A percentile compares a stretch with the other conserved stretches of the same genome.
Evolutionary conservation across 2,888 invertebrate genomes (phyloP).

Genomic region (Parapristionchus giblindavisi): DNA sequence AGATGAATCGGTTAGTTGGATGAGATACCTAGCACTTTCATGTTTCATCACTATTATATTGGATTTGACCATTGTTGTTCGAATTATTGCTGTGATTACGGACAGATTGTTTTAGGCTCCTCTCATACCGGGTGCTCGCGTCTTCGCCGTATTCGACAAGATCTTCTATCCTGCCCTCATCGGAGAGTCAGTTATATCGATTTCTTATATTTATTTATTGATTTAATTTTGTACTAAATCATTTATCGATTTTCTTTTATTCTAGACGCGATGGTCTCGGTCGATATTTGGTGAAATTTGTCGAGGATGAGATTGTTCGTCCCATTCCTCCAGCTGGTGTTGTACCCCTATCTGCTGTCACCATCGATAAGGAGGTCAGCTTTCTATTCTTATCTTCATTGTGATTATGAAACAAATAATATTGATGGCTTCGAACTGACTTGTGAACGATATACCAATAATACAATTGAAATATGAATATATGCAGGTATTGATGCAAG

Average conservation of each 20-base stretch:
- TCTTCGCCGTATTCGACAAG: constrained; percentile 63
- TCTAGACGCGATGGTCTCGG: constrained; percentile 60
- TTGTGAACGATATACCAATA: background rate
- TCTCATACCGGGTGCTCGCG: constrained; percentile 60
- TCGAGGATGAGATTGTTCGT: constrained; percentile 59
- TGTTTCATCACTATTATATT: background rate
- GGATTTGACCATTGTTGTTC: background rate
- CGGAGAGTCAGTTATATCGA: constrained; percentile 38
- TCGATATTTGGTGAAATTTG: constrained; percentile 63
- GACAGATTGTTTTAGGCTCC: constrained; percentile 40
- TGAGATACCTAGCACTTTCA: background rate
- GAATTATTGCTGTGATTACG: background rate
- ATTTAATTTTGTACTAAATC: background rate
- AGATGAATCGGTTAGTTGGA: constrained; percentile 42
- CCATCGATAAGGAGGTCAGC: constrained; percentile 40
- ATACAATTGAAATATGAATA: background rate
- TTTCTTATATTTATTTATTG: background rate
- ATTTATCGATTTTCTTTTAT: constrained; percentile 9
- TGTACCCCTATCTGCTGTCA: constrained; percentile 54
- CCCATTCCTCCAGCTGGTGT: constrained; percentile 62
- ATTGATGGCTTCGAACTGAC: no score
- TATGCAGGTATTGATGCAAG: background rate
- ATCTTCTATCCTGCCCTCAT: constrained; percentile 67
- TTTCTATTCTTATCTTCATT: no score
- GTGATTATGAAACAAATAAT: no score